Conservation (phyloP, 2,888 invertebrate species). For the Buathra laborator region DNA sequence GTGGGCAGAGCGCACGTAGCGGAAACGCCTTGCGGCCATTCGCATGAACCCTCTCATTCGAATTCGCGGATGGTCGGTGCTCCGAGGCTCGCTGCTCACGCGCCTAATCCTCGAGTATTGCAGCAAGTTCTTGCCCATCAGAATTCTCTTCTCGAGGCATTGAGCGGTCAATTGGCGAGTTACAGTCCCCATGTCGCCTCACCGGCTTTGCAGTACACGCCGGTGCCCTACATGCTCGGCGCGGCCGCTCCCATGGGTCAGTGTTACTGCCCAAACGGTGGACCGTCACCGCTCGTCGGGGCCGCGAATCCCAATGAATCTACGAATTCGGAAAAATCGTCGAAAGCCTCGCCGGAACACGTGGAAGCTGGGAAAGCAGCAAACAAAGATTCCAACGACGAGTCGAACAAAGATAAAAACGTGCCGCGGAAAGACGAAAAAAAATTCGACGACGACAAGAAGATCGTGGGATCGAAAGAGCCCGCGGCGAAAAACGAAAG, state of each 20-base stretch:
- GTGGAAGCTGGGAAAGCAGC: not conserved
- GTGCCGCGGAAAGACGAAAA: not conserved
- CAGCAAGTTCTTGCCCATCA: constrained; percentile 55
- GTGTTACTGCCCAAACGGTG: constrained; percentile 11
- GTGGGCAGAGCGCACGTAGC: constrained; percentile 14
- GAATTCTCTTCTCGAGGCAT: constrained; percentile 52
- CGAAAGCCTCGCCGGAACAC: not conserved
- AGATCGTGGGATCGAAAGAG: not conserved
- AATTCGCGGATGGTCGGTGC: constrained; percentile 1
- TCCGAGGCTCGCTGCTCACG: not conserved
- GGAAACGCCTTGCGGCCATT: not conserved
- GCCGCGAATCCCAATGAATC: constrained; percentile 2
- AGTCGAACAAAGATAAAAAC: not conserved
- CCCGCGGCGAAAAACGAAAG: not conserved
- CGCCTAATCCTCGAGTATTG: not conserved
- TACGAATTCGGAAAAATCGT: not conserved
- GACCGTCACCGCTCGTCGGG: not conserved
- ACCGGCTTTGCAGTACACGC: not conserved
- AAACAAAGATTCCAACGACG: not conserved
- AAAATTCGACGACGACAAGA: not conserved
- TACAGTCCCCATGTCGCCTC: constrained; percentile 5
- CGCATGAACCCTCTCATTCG: not conserved
- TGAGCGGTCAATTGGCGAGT: constrained; percentile 39
- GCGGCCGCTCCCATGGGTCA: constrained; percentile 15
- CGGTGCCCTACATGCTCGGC: not conserved